These are phyloP conservation scores for Pristionchus mayeri DNA, from an alignment of 2,888 invertebrate genomes.

Conservation along the genomic window DNA sequence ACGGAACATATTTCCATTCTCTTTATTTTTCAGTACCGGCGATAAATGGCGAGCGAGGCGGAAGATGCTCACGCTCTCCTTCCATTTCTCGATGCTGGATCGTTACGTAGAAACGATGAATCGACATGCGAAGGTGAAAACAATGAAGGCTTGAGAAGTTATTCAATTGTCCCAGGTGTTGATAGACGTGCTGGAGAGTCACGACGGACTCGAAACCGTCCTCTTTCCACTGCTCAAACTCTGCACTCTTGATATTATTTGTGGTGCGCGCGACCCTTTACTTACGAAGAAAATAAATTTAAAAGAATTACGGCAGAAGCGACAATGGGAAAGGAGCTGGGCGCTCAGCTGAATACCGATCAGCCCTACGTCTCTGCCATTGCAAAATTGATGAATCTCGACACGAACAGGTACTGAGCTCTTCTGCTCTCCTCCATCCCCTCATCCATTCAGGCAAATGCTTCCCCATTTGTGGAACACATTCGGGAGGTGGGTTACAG, in stretches of 20 bases:
- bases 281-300: background rate
- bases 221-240: background rate
- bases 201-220: background rate
- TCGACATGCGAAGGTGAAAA: slow-evolving; percentile 34
- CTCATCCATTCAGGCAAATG: background rate
- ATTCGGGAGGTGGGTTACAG: slow-evolving; percentile 25
- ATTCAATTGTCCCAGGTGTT: background rate
- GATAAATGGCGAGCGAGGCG: slow-evolving; percentile 44
- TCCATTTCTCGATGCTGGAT: slow-evolving; percentile 47
- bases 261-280: no score
- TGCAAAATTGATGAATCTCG: background rate
- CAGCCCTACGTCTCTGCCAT: slow-evolving; percentile 25
- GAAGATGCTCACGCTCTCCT: slow-evolving; percentile 47
- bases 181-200: background rate
- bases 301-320: background rate
- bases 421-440: no score
- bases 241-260: slow-evolving; percentile 31
- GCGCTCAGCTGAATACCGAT: slow-evolving; percentile 4
- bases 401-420: background rate
- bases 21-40: slow-evolving; percentile 36
- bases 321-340: slow-evolving; percentile 24
- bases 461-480: background rate
- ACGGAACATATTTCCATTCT: background rate
- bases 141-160: no score
- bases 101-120: slow-evolving; percentile 45